These are phyloP conservation scores for Etheostoma perlongum DNA, from an alignment of 2,797 vertebrate species.

Conservation along the genomic window DNA sequence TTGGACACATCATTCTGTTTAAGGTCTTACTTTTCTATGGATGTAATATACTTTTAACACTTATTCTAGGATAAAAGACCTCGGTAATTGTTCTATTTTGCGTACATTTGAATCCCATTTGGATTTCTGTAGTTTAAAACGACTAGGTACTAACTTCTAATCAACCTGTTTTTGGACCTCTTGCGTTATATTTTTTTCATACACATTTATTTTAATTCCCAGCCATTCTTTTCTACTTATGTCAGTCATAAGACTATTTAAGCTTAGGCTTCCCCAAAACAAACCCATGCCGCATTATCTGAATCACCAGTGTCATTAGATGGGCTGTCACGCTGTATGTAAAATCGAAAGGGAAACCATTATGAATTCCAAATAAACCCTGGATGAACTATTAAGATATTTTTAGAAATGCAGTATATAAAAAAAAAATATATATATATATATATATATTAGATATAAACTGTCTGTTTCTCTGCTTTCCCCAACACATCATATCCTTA, in stretches of 20 bases:
- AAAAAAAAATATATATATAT: too few relatives aligned
- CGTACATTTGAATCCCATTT: too few relatives aligned
- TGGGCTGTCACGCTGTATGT: conserved; percentile 15
- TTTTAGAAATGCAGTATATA: neutral
- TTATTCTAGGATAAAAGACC: too few relatives aligned
- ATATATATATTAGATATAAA: too few relatives aligned
- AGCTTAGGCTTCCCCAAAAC: conserved; percentile 18
- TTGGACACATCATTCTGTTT: neutral
- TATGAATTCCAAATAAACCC: conserved; percentile 9
- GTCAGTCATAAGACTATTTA: neutral
- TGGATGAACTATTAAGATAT: neutral
- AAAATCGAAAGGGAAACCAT: conserved; percentile 58
- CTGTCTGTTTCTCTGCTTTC: neutral
- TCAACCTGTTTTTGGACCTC: neutral
- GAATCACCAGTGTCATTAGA: conserved; percentile 60
- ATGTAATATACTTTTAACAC: too few relatives aligned
- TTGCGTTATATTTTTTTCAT: neutral
- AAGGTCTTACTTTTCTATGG: neutral
- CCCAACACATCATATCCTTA: neutral
- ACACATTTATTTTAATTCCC: neutral
- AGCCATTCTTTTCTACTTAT: neutral
- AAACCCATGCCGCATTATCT: neutral
- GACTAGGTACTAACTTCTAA: too few relatives aligned
- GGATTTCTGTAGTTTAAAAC: too few relatives aligned
- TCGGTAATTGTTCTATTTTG: too few relatives aligned